phyloP scores from a whole-genome alignment of 2,797 vertebrate species.

The Aeoliscus strigatus region DNA sequence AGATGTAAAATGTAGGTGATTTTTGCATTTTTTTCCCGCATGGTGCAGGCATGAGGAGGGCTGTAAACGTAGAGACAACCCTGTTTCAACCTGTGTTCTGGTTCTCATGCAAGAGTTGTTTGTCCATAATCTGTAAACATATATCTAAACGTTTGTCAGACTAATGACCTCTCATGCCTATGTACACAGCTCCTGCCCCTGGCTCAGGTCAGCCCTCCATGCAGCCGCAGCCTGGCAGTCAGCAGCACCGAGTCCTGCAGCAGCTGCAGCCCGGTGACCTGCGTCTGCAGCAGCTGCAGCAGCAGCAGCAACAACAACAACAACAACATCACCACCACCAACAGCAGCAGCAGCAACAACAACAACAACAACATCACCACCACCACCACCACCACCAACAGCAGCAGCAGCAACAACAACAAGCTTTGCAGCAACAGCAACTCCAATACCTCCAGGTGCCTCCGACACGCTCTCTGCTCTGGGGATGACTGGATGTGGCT shows the following conservation, averaged over 20 bases:
- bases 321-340: conserved; percentile 53
- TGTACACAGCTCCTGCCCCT: conserved; percentile 51
- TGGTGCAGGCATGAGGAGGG: no score
- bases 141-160: no score
- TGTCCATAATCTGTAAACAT: no score
- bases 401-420: conserved; percentile 63
- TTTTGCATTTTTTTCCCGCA: no score
- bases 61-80: no score
- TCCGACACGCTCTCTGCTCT: no score
- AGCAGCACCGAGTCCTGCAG: conserved; percentile 88
- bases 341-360: conserved; percentile 81
- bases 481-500: no score
- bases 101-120: no score
- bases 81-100: no score
- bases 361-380: conserved; percentile 75
- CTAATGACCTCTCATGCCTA: conserved; percentile 2
- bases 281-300: conserved; percentile 83
- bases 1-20: no score
- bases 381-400: conserved; percentile 80
- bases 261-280: conserved; percentile 94
- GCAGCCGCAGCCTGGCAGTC: conserved; percentile 73
- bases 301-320: conserved; percentile 71
- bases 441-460: conserved; percentile 84
- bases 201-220: conserved; percentile 42
- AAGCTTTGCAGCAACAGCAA: conserved; percentile 70